Conservation (phyloP, 2,113 vertebrate genomes). For the Macrotus californicus region DNA sequence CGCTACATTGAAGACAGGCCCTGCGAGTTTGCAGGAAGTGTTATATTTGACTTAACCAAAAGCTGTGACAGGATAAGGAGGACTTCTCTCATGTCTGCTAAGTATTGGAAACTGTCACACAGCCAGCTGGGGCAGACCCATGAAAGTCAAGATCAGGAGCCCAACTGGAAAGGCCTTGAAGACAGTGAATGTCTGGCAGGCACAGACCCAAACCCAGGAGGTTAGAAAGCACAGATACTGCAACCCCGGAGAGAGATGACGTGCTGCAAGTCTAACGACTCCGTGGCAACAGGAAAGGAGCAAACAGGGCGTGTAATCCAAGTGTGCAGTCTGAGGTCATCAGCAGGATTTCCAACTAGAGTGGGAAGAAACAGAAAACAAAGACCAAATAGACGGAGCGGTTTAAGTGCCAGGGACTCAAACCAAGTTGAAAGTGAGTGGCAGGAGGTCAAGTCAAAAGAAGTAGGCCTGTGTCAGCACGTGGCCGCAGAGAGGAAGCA, state of each 20-base stretch:
- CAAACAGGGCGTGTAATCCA: slow-evolving; percentile 2
- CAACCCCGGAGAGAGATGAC: neutral
- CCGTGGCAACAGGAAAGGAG: neutral
- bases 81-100: neutral
- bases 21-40: neutral
- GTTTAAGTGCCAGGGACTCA: slow-evolving; percentile 5
- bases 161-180: neutral
- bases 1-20: neutral
- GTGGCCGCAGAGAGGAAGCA: neutral
- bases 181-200: slow-evolving; percentile 15
- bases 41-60: neutral
- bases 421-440: neutral
- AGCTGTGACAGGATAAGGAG: neutral
- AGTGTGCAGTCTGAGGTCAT: slow-evolving; percentile 3
- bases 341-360: neutral
- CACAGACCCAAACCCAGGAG: neutral
- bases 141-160: neutral
- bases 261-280: neutral
- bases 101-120: slow-evolving; percentile 36
- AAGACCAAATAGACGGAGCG: neutral
- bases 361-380: neutral
- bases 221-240: slow-evolving; percentile 14
- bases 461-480: neutral
- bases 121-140: neutral
- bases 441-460: slow-evolving; percentile 5